Conservation (phyloP, 2,113 vertebrate genomes). For the Pedionomus torquatus region DNA sequence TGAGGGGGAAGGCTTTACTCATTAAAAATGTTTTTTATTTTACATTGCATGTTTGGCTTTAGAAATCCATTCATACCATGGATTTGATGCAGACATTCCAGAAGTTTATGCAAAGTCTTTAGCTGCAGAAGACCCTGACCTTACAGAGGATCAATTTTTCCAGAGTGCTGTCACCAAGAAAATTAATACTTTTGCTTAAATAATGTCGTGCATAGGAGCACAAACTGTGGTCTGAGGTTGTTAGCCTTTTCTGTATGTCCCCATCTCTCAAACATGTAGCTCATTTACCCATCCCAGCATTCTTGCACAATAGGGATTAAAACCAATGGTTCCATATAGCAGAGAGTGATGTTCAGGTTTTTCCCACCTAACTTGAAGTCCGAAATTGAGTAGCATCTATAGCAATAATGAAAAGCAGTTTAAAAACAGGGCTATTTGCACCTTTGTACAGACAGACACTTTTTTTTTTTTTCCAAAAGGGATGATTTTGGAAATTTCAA, state of each 20-base stretch:
- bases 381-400: not conserved
- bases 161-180: not conserved
- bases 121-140: not conserved
- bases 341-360: not conserved
- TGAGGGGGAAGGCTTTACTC: not conserved
- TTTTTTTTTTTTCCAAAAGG: not conserved
- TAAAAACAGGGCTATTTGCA: not conserved
- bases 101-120: conserved; percentile 21
- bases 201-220: not conserved
- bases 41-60: not conserved
- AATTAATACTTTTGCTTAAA: not conserved
- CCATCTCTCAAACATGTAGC: not conserved
- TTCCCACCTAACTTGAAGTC: not conserved
- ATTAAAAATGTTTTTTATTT: not conserved
- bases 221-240: not conserved
- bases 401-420: not conserved
- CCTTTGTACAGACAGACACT: not conserved
- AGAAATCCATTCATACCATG: not conserved
- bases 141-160: not conserved
- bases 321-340: not conserved
- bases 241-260: not conserved
- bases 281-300: not conserved
- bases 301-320: not conserved
- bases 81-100: not conserved
- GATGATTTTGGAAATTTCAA: not conserved